phyloP scores from a whole-genome alignment of 1,140 invertebrate species.

The Panagrolaimus sp. region DNA sequence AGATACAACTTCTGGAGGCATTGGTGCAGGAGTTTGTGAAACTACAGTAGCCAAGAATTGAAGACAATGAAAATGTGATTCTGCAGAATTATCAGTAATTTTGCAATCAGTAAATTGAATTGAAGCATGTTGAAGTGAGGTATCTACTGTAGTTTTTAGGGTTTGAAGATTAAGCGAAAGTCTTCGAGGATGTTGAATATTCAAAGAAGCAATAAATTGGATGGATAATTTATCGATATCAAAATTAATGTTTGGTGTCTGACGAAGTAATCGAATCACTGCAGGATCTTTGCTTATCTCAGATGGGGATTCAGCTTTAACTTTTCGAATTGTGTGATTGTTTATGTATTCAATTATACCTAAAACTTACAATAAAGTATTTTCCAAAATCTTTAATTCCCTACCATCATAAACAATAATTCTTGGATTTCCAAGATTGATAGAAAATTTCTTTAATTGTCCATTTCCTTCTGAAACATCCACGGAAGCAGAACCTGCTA shows the following conservation, averaged over 20 bases:
- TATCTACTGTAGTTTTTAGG: conserved; percentile 19
- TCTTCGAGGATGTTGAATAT: conserved; percentile 16
- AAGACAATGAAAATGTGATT: conserved; percentile 13
- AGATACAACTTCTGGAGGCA: neutral
- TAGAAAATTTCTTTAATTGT: conserved; percentile 28
- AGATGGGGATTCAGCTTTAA: neutral
- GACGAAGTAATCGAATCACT: conserved; percentile 10
- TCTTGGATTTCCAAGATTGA: conserved; percentile 29
- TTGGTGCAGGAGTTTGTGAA: neutral
- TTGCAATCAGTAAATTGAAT: conserved; percentile 27
- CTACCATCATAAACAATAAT: conserved; percentile 34
- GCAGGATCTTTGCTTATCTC: neutral
- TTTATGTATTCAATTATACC: conserved; percentile 30
- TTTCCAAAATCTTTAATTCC: neutral
- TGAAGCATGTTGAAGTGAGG: neutral
- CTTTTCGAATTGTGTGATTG: conserved; percentile 10
- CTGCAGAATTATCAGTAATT: conserved; percentile 35
- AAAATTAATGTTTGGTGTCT: conserved; percentile 20
- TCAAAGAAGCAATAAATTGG: conserved; percentile 24
- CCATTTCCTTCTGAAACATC: conserved; percentile 25
- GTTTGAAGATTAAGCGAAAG: conserved; percentile 19
- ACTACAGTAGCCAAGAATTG: neutral
- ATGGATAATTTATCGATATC: conserved; percentile 21
- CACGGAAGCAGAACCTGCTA: conserved; percentile 33
- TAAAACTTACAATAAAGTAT: conserved; percentile 3